Conservation (phyloP, 2,113 vertebrate species). For the Bubo blakistoni region DNA sequence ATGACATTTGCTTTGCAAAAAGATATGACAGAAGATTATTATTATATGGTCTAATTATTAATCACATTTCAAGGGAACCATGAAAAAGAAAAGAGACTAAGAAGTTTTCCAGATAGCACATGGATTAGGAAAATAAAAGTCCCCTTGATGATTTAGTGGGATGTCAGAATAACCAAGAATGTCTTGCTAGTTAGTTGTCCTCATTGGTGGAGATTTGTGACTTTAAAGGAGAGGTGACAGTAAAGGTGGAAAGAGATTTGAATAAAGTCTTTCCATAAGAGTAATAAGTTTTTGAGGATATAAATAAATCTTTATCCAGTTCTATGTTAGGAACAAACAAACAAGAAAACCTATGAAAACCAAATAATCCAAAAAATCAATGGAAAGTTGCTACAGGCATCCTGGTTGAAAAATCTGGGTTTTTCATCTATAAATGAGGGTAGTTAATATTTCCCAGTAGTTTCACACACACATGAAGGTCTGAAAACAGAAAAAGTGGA, state of each 20-base stretch:
- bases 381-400: neutral
- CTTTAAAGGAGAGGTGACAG: neutral
- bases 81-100: neutral
- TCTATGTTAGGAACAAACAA: neutral
- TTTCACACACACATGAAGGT: accelerated
- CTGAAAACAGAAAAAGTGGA: neutral
- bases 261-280: neutral
- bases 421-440: neutral
- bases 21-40: neutral
- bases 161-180: neutral
- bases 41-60: neutral
- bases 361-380: neutral
- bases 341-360: neutral
- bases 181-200: neutral
- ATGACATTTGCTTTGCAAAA: neutral
- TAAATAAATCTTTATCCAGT: neutral
- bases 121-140: neutral
- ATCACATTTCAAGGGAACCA: neutral
- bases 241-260: neutral
- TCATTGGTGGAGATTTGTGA: too few species aligned
- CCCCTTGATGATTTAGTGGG: neutral
- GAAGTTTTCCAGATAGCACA: neutral
- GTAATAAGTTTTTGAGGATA: neutral
- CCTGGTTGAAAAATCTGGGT: neutral
- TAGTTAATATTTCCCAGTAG: neutral